Conservation (phyloP, 2,113 vertebrate species). For the Stictonetta naevosa region DNA sequence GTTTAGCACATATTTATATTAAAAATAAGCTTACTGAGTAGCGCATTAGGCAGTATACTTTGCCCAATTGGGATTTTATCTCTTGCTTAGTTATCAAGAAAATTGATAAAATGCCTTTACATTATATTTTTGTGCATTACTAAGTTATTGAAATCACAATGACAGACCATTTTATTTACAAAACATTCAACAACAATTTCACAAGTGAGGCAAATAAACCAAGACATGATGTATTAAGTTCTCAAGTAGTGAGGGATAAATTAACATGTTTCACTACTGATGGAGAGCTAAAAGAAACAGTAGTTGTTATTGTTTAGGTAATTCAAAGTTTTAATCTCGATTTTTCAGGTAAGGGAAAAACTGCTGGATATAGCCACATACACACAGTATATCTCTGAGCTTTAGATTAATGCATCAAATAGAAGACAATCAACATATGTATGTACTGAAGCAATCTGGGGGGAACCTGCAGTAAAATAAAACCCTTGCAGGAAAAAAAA, state of each 20-base stretch:
- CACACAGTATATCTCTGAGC: neutral
- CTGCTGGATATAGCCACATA: neutral
- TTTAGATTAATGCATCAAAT: constrained; percentile 5
- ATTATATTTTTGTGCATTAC: neutral
- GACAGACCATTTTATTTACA: constrained; percentile 40
- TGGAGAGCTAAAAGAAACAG: neutral
- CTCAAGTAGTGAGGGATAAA: constrained; percentile 41
- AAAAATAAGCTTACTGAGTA: neutral
- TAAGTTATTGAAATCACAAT: neutral
- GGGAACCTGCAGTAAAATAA: constrained; percentile 26
- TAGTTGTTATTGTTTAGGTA: constrained; percentile 24
- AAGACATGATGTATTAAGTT: constrained; percentile 32
- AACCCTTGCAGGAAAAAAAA: neutral
- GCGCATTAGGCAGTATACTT: neutral
- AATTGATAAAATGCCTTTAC: neutral
- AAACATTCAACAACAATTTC: constrained; percentile 16
- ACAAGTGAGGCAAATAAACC: constrained; percentile 51
- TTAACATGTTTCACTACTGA: constrained; percentile 1
- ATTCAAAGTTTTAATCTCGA: constrained; percentile 41
- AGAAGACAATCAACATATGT: constrained; percentile 2
- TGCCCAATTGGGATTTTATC: neutral
- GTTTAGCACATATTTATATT: neutral
- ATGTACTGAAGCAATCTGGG: neutral
- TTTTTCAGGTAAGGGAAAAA: constrained; percentile 15
- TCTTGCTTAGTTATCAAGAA: neutral